phyloP scores from a whole-genome alignment of 2,888 invertebrate genomes.

The Yponomeuta cagnagella region DNA sequence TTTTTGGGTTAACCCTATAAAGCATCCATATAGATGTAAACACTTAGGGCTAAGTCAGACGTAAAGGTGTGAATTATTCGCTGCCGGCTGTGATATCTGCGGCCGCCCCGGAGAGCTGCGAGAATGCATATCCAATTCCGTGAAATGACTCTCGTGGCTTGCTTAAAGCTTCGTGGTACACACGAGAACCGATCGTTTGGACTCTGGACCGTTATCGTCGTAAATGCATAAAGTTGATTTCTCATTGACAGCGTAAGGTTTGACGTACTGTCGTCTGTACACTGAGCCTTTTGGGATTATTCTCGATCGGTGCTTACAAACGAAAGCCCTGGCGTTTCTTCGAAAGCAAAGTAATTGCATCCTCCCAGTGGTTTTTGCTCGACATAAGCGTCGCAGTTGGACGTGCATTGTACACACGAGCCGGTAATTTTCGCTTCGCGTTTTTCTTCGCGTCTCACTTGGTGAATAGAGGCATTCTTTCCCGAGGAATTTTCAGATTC shows the following conservation, averaged over 20 bases:
- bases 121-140: conserved; percentile 10
- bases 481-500: not conserved
- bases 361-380: conserved; percentile 35
- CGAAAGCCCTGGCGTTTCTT: conserved; percentile 21
- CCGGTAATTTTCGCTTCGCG: conserved; percentile 12
- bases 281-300: not conserved
- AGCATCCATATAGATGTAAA: too few relatives aligned
- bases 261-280: not conserved
- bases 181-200: too few relatives aligned
- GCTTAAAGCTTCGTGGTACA: not conserved
- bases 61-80: not conserved
- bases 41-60: too few relatives aligned
- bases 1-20: too few relatives aligned
- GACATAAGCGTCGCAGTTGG: conserved; percentile 1
- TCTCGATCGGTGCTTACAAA: not conserved
- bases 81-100: not conserved
- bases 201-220: too few relatives aligned
- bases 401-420: conserved; percentile 5
- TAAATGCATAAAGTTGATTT: too few relatives aligned
- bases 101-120: not conserved
- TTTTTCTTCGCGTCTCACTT: conserved; percentile 6
- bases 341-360: conserved; percentile 49
- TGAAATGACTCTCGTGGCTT: conserved; percentile 2
- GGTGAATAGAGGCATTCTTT: conserved; percentile 2
- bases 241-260: too few relatives aligned